Evolutionary conservation across 2,113 vertebrate genomes (phyloP).

Genomic region (Geococcyx californianus): DNA sequence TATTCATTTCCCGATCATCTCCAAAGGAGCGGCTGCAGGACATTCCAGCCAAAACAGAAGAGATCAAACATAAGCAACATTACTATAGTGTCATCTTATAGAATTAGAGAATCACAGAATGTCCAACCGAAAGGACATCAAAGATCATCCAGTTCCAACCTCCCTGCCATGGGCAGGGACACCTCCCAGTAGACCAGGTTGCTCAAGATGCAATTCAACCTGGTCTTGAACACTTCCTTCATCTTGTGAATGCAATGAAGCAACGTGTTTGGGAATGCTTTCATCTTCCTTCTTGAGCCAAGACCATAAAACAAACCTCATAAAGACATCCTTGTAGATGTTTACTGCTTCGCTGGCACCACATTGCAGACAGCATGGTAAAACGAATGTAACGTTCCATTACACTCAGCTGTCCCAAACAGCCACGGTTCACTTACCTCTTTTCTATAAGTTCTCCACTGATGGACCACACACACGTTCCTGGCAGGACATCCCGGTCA

Average conservation of each 20-base stretch:
- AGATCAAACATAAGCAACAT: rapidly evolving
- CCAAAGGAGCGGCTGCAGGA: neutral
- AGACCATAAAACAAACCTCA: neutral
- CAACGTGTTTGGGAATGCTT: neutral
- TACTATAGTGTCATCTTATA: no score
- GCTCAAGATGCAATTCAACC: no score
- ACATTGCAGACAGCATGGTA: neutral
- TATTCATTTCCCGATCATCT: neutral
- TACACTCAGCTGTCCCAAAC: neutral
- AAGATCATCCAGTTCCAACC: no score
- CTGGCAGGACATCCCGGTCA: conserved; percentile 93
- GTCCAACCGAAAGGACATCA: no score
- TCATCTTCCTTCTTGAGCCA: neutral
- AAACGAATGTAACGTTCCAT: neutral
- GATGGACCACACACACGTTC: conserved; percentile 94
- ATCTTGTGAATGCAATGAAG: neutral
- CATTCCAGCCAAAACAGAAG: neutral
- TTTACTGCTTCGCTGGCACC: neutral
- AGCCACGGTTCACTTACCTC: conserved; percentile 71
- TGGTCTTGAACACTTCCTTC: no score
- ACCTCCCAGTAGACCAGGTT: no score
- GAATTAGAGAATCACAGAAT: no score
- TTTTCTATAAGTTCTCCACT: conserved; percentile 94
- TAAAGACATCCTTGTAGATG: neutral
- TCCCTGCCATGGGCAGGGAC: no score